Evolutionary conservation across 2,888 invertebrate species (phyloP).

Genomic region (Diabrotica balteata): DNA sequence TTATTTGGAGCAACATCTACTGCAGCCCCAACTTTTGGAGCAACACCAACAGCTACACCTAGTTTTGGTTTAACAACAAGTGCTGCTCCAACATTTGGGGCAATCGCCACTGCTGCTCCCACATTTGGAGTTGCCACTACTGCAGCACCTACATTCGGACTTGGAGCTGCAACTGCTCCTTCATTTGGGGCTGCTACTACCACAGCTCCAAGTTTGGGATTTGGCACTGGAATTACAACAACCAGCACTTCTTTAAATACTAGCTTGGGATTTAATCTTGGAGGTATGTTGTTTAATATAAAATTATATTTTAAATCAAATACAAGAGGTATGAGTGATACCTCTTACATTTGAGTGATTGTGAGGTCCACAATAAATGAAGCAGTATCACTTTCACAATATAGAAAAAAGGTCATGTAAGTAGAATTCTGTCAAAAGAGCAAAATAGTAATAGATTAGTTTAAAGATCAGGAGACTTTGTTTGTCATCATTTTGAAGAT

Average conservation of each 20-base stretch:
- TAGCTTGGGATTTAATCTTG: conserved; percentile 22
- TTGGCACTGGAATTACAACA: conserved; percentile 30
- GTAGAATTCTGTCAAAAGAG: too few relatives aligned
- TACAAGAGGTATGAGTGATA: too few relatives aligned
- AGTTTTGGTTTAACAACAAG: conserved; percentile 15
- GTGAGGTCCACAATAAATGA: too few relatives aligned
- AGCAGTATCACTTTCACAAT: too few relatives aligned
- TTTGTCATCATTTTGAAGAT: too few relatives aligned
- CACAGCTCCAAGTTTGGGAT: conserved; percentile 31
- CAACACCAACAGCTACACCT: conserved; percentile 21
- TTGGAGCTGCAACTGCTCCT: conserved; percentile 21
- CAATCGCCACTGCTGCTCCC: conserved; percentile 21
- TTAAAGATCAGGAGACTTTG: too few relatives aligned
- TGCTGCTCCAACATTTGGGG: conserved; percentile 29
- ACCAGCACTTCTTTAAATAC: conserved; percentile 31
- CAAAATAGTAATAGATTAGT: too few relatives aligned
- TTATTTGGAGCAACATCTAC: conserved; percentile 1
- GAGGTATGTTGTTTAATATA: conserved; percentile 23
- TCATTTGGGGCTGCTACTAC: conserved; percentile 25
- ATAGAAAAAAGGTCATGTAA: too few relatives aligned
- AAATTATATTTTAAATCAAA: too few relatives aligned
- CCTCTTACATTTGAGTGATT: too few relatives aligned
- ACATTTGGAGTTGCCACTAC: conserved; percentile 25
- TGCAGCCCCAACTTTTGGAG: conserved; percentile 17
- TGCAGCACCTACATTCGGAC: conserved; percentile 20